A percentile compares a stretch with the other conserved stretches of the same genome.
phyloP scores from a whole-genome alignment of 2,888 invertebrate species.

The Galerucella pusilla region DNA sequence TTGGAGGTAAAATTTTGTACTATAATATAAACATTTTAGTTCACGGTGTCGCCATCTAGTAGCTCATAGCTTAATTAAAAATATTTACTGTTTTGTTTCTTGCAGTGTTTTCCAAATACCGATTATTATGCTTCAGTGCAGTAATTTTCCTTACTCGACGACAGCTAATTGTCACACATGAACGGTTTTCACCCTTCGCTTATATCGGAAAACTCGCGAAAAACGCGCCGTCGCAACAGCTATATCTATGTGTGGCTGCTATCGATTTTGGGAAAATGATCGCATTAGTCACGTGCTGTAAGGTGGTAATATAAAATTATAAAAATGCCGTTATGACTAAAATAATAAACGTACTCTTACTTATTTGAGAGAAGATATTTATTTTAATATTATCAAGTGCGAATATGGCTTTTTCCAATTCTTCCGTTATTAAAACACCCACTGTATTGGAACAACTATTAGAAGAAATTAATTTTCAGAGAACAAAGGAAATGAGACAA shows the following conservation, averaged over 20 bases:
- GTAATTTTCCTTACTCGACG: not conserved
- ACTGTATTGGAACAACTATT: slow-evolving; percentile 86
- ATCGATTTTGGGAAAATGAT: slow-evolving; percentile 30
- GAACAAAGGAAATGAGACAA: slow-evolving; percentile 91
- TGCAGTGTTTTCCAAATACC: too few relatives aligned
- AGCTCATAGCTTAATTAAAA: not conserved
- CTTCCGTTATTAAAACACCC: slow-evolving; percentile 66
- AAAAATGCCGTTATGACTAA: slow-evolving; percentile 15
- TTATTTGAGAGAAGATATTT: slow-evolving; percentile 14
- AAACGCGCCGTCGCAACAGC: not conserved
- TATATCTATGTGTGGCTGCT: not conserved
- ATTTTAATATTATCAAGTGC: not conserved
- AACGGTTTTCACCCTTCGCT: not conserved
- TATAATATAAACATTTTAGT: not conserved
- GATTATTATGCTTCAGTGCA: not conserved
- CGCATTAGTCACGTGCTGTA: slow-evolving; percentile 36
- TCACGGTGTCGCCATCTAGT: not conserved
- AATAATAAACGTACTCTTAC: slow-evolving; percentile 13
- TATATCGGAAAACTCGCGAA: not conserved
- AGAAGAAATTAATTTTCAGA: slow-evolving; percentile 92
- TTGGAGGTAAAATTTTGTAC: too few relatives aligned
- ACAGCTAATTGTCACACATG: not conserved
- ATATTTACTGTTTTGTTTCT: too few relatives aligned
- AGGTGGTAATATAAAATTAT: slow-evolving; percentile 13
- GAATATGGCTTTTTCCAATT: slow-evolving; percentile 62